These are phyloP conservation scores for Drosophila littoralis DNA, from an alignment of 1,140 invertebrate species.

Conservation along the genomic window DNA sequence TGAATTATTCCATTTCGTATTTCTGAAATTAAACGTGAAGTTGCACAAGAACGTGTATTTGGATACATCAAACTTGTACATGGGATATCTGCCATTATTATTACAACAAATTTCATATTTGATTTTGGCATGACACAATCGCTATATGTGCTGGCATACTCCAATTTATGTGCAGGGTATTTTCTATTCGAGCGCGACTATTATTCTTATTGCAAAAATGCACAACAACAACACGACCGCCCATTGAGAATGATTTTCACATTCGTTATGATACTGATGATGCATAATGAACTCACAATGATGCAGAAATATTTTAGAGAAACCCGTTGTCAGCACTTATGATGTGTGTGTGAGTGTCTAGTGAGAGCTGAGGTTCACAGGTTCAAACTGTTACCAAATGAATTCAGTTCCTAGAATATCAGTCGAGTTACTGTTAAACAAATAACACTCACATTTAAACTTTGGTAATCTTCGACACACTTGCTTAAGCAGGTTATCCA, in stretches of 20 bases:
- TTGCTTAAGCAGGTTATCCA: slow-evolving; percentile 5
- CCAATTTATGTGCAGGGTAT: neutral
- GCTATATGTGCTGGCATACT: too few species aligned
- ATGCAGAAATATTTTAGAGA: slow-evolving; percentile 1
- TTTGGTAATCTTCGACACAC: neutral
- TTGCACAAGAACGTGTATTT: too few species aligned
- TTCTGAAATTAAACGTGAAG: too few species aligned
- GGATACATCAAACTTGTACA: too few species aligned
- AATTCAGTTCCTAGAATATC: neutral
- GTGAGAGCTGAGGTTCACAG: neutral
- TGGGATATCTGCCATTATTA: too few species aligned
- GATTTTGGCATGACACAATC: too few species aligned
- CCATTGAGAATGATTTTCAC: slow-evolving; percentile 2
- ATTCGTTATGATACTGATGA: neutral
- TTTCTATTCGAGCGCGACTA: neutral
- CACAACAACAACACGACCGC: neutral
- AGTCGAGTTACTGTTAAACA: neutral
- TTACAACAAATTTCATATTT: too few species aligned
- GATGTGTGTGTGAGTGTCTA: neutral
- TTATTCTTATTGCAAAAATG: neutral
- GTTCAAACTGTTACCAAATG: neutral
- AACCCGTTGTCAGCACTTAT: slow-evolving; percentile 9
- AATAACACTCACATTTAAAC: slow-evolving; percentile 28
- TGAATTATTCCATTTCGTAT: too few species aligned
- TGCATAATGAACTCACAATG: neutral